Conservation (phyloP, 2,797 vertebrate species). For the Cuniculus paca region DNA sequence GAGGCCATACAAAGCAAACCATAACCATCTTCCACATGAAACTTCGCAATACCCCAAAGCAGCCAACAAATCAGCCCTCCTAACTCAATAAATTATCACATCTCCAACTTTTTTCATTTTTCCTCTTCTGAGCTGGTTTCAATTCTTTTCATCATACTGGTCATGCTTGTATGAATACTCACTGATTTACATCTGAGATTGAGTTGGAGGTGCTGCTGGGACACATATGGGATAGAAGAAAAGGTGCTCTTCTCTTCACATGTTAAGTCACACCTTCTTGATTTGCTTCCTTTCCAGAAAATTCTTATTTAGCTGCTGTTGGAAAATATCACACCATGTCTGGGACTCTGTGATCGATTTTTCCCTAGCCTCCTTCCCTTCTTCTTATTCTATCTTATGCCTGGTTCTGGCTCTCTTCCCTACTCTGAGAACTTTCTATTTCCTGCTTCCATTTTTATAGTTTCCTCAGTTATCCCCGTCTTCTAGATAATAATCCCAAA, state of each 20-base stretch:
- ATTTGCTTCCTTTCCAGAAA: neutral
- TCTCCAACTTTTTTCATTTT: neutral
- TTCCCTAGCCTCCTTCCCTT: neutral
- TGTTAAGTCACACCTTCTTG: neutral
- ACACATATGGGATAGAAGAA: neutral
- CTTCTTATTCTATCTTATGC: neutral
- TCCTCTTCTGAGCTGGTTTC: neutral
- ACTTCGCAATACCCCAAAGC: neutral
- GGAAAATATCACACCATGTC: neutral
- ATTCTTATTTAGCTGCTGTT: neutral
- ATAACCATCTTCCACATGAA: constrained; percentile 14
- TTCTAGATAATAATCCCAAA: neutral
- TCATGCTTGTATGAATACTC: neutral
- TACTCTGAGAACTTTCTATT: neutral
- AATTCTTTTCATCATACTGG: neutral
- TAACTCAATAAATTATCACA: neutral
- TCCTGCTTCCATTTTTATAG: neutral
- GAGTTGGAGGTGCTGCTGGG: neutral
- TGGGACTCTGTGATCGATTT: neutral
- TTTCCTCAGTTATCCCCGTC: neutral
- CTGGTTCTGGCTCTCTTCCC: neutral
- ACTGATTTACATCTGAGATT: neutral
- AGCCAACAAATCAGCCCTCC: neutral
- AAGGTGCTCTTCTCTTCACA: neutral
- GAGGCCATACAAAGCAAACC: neutral